Percentiles rank a stretch among this genome's conserved stretches.
Evolutionary conservation across 2,113 vertebrate species (phyloP).

Genomic region (Mustela lutreola): DNA sequence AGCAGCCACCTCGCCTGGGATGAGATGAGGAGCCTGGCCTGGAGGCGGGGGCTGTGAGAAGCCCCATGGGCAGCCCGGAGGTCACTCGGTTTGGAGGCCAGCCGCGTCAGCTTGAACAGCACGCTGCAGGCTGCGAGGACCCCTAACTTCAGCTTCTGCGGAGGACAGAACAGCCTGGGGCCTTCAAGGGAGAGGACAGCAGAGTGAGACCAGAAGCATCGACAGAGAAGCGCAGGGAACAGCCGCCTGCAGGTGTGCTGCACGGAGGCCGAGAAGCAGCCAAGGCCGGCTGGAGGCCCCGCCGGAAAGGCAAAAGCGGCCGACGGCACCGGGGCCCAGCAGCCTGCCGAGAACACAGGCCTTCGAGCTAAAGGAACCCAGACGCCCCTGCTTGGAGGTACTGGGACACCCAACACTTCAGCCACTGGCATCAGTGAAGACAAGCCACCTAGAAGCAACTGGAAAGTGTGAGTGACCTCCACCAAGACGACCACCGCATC

Average conservation of each 20-base stretch:
- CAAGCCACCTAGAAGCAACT: background rate
- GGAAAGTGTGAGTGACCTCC: background rate
- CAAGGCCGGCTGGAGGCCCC: background rate
- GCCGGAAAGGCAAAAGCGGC: background rate
- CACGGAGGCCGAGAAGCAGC: background rate
- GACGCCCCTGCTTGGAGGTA: accelerated
- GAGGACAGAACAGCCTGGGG: background rate
- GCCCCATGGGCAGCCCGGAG: background rate
- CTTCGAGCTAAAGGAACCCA: accelerated
- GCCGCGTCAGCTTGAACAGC: accelerated
- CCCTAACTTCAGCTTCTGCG: background rate
- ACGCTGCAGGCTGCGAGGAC: background rate
- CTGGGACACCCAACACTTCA: accelerated
- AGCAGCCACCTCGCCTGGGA: background rate
- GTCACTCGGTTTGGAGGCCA: accelerated
- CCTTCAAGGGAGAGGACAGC: background rate
- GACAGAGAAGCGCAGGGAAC: background rate
- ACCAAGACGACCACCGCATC: background rate
- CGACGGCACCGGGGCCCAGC: accelerated
- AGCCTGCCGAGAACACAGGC: accelerated
- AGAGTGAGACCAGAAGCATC: background rate
- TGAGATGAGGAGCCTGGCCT: background rate
- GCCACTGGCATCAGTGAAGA: accelerated
- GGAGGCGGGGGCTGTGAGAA: no score
- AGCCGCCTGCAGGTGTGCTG: accelerated